phyloP scores from a whole-genome alignment of 2,113 vertebrate species.

The Ciconia maguari region DNA sequence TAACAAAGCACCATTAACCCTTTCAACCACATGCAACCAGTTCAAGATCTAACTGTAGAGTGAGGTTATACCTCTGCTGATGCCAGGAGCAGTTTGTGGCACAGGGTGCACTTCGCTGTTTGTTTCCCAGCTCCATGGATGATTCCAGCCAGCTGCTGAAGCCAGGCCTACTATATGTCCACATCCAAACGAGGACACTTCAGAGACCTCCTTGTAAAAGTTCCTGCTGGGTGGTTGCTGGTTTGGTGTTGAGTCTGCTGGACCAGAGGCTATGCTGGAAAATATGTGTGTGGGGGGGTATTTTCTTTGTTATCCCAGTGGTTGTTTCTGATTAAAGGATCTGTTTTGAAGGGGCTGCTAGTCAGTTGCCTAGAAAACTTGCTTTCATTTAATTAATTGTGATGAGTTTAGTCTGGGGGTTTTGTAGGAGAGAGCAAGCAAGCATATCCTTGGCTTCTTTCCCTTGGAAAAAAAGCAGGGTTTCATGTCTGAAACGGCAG shows the following conservation, averaged over 20 bases:
- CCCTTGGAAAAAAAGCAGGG: background rate
- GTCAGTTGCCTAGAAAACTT: slow-evolving; percentile 53
- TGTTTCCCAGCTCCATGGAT: accelerated
- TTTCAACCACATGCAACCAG: background rate
- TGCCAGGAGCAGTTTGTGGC: background rate
- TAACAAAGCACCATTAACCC: background rate
- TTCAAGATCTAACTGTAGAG: background rate
- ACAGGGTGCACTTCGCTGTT: accelerated
- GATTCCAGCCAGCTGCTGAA: background rate
- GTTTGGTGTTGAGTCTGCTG: slow-evolving; percentile 2
- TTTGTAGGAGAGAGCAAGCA: slow-evolving; percentile 40
- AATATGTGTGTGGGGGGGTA: background rate
- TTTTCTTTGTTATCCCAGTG: slow-evolving; percentile 42
- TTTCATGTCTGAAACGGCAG: slow-evolving; percentile 58
- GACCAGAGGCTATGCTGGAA: slow-evolving; percentile 15
- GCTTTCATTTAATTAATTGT: slow-evolving; percentile 55
- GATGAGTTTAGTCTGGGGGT: slow-evolving; percentile 64
- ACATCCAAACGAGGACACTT: background rate
- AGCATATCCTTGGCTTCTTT: slow-evolving; percentile 37
- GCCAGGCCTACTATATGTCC: background rate
- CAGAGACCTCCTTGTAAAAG: background rate
- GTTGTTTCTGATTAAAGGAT: slow-evolving; percentile 46
- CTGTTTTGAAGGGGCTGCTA: slow-evolving; percentile 42
- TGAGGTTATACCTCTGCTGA: background rate
- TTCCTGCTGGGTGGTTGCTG: background rate